phyloP scores from a whole-genome alignment of 2,113 vertebrate genomes.

The Oncorhynchus mykiss region DNA sequence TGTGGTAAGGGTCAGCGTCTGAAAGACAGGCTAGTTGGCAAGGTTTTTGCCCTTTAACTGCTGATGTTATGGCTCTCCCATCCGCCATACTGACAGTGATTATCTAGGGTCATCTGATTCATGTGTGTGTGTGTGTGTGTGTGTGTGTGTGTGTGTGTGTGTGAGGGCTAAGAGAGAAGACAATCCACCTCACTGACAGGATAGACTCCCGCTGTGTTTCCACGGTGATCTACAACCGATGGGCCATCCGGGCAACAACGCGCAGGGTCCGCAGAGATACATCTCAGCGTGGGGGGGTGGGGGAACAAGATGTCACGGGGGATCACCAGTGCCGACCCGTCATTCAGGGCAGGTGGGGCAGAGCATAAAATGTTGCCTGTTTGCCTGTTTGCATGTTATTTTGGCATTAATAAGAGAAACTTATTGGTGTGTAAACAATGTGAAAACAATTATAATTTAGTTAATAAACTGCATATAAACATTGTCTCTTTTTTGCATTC shows the following conservation, averaged over 20 bases:
- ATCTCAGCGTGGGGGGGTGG: slow-evolving; percentile 54
- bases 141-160: slow-evolving; percentile 1
- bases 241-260: slow-evolving; percentile 56
- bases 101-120: slow-evolving; percentile 32
- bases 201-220: slow-evolving; percentile 30
- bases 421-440: too few relatives aligned
- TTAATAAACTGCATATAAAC: too few relatives aligned
- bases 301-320: slow-evolving; percentile 69
- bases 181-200: slow-evolving; percentile 30
- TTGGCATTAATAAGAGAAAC: too few relatives aligned
- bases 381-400: too few relatives aligned
- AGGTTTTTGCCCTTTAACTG: background rate
- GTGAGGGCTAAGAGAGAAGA: background rate
- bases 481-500: too few relatives aligned
- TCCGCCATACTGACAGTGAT: slow-evolving; percentile 6
- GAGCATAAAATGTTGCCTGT: too few relatives aligned
- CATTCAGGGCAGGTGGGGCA: too few relatives aligned
- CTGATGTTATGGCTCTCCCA: background rate
- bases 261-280: slow-evolving; percentile 52
- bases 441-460: too few relatives aligned
- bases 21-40: too few relatives aligned
- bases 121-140: background rate
- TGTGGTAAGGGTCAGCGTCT: too few relatives aligned
- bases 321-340: slow-evolving; percentile 56
- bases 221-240: slow-evolving; percentile 60